Evolutionary conservation across 2,888 invertebrate genomes (phyloP).

Genomic region (Meta bourneti): DNA sequence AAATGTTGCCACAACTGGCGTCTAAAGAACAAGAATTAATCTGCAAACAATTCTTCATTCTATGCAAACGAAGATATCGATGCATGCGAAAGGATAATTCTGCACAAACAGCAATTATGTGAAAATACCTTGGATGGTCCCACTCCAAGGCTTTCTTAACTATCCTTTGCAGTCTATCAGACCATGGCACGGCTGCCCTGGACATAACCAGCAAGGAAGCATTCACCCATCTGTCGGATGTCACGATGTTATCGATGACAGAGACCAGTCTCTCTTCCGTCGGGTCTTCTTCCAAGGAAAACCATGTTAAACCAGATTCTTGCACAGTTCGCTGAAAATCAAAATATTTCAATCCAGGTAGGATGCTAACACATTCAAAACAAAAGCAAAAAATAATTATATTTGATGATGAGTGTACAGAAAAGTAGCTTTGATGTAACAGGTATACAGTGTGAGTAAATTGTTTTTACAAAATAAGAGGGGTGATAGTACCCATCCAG

Average conservation of each 20-base stretch:
- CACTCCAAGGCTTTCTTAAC: constrained; percentile 48
- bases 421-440: neutral
- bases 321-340: constrained; percentile 43
- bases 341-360: neutral
- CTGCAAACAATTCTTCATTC: too few species aligned
- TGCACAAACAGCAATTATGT: neutral
- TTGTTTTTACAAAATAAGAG: too few species aligned
- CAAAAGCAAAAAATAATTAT: neutral
- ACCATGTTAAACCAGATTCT: constrained; percentile 42
- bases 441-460: too few species aligned
- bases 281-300: constrained; percentile 48
- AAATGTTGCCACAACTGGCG: too few species aligned
- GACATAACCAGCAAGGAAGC: constrained; percentile 44
- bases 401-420: neutral
- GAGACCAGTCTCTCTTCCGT: constrained; percentile 64
- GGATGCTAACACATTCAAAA: neutral
- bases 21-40: too few species aligned
- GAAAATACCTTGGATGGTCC: constrained; percentile 38
- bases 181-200: constrained; percentile 65
- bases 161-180: constrained; percentile 43
- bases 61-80: too few species aligned
- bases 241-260: constrained; percentile 47
- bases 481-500: too few species aligned
- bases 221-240: constrained; percentile 7
- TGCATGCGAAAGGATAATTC: too few species aligned